Evolutionary conservation across 2,888 invertebrate genomes (phyloP), one percentile per base, ranked within the genome.

Genomic region (Conus canariensis): DNA sequence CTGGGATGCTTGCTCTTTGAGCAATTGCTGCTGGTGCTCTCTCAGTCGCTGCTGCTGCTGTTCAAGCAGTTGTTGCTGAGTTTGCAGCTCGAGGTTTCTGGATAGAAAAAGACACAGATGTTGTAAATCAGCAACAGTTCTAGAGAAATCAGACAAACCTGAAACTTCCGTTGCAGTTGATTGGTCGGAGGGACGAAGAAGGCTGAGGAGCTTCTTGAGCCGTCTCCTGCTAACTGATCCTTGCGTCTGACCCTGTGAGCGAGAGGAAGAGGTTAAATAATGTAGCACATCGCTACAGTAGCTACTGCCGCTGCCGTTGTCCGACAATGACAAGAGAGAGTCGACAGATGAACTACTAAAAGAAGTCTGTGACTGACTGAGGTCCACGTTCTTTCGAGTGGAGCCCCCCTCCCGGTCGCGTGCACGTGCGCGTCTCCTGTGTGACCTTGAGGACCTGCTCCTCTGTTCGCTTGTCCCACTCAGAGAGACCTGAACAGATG

Each of bases 21-120:
- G 58, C 60, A 67, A 14, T 56, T 87, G 86, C 64, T 87, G 87
- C 64, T 87, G 87, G 60, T 59, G 90, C 25, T 70, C 70, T 30
- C 74, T 85, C 59, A 70, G 85, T 16, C 74, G 60, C 87, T 87
- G 59, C 16, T 83, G 82, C 60, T 58, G 80, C 25, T 88, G 83
- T 58, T 85, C 89, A 9, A 83, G 85, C n/a, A 60, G 89, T 25
- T 82, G 85, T 85, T 77, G 89, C 19, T 91, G 82, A 22, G 58
- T 88, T 9, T 86, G 87, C 85, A 82, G 88, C 87, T 91, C 87
- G 25, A 90, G 87, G 83, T 86, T 80, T 89, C 90, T 90, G 90
- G 89, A 91, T 77, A 91, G 89, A 91, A 82, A 91, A 83, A 91
- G 88, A 89, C 83, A 91, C n/a, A 91, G 87, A 59, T 89, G 74